Evolutionary conservation across 1,140 invertebrate species (phyloP).

Genomic region (Prorops nasuta): DNA sequence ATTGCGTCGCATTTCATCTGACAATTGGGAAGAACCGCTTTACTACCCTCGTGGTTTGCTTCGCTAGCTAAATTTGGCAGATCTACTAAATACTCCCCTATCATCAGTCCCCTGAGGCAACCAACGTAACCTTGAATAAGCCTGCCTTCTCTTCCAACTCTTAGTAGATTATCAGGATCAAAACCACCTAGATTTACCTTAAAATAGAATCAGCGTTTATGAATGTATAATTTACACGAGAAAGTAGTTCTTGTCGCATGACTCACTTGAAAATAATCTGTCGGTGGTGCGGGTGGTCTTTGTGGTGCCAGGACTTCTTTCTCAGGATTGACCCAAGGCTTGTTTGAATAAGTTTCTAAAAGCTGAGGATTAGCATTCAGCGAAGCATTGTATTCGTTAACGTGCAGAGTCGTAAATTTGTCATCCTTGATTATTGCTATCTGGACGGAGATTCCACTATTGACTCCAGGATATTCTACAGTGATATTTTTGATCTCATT

Average conservation of each 20-base stretch:
- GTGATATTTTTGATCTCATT: constrained; percentile 78
- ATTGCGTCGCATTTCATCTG: constrained; percentile 84
- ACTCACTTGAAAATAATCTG: constrained; percentile 75
- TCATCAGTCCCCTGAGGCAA: constrained; percentile 85
- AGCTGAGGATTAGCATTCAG: constrained; percentile 69
- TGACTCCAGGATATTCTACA: constrained; percentile 69
- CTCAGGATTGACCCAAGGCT: constrained; percentile 82
- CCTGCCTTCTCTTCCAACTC: constrained; percentile 59
- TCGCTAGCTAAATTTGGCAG: constrained; percentile 70
- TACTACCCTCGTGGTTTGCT: constrained; percentile 69
- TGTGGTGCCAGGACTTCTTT: constrained; percentile 82
- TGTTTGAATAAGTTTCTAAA: constrained; percentile 74
- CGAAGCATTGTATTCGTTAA: constrained; percentile 76
- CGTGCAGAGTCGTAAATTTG: constrained; percentile 75
- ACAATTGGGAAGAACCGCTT: constrained; percentile 76
- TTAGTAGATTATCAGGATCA: constrained; percentile 69
- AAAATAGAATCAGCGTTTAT: not conserved
- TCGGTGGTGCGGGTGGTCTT: constrained; percentile 77
- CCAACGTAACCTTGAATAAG: constrained; percentile 77
- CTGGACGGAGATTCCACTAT: constrained; percentile 79
- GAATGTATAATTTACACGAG: not conserved
- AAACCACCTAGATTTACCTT: constrained; percentile 83
- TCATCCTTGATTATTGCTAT: constrained; percentile 75
- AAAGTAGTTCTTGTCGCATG: too few relatives aligned
- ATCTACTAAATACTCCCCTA: constrained; percentile 76